These are phyloP conservation scores for Porites divaricata DNA, from an alignment of 92 coral and sea anemone genomes.

Conservation along the genomic window DNA sequence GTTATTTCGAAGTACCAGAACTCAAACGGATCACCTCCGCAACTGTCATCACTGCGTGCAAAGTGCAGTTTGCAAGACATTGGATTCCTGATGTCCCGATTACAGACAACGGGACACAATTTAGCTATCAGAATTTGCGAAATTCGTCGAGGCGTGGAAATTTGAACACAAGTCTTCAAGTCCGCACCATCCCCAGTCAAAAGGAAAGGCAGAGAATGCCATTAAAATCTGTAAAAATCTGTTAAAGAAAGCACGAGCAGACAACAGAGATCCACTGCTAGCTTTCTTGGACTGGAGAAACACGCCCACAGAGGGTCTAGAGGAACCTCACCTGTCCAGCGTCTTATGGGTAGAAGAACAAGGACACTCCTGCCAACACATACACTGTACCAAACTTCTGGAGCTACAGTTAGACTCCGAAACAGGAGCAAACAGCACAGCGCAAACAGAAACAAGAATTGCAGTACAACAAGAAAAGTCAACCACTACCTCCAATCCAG, in stretches of 20 bases:
- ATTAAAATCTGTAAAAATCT: no score
- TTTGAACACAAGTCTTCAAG: conserved; percentile 28
- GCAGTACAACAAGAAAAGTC: no score
- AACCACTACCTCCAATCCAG: no score
- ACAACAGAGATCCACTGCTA: no score
- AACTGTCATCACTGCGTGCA: conserved; percentile 14
- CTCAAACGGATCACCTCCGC: not conserved
- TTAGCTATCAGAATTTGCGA: conserved; percentile 18
- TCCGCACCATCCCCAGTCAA: conserved; percentile 27
- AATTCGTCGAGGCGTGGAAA: conserved; percentile 29
- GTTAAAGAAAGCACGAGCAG: not conserved
- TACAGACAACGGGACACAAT: conserved; percentile 38
- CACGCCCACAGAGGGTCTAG: conserved; percentile 48
- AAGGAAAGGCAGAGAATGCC: conserved; percentile 23
- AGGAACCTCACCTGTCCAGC: conserved; percentile 46
- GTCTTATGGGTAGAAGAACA: conserved; percentile 46
- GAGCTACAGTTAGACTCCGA: conserved; percentile 1
- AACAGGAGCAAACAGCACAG: no score
- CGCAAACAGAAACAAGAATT: no score
- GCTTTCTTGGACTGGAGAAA: no score
- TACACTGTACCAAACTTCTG: not conserved
- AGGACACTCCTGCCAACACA: conserved; percentile 43
- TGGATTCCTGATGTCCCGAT: conserved; percentile 19
- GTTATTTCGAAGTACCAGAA: conserved; percentile 9
- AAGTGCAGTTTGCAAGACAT: conserved; percentile 2